Percentiles rank a stretch among this genome's conserved stretches.
These are phyloP conservation scores for Scomber colias DNA, from an alignment of 2,113 vertebrate genomes.

Conservation along the genomic window DNA sequence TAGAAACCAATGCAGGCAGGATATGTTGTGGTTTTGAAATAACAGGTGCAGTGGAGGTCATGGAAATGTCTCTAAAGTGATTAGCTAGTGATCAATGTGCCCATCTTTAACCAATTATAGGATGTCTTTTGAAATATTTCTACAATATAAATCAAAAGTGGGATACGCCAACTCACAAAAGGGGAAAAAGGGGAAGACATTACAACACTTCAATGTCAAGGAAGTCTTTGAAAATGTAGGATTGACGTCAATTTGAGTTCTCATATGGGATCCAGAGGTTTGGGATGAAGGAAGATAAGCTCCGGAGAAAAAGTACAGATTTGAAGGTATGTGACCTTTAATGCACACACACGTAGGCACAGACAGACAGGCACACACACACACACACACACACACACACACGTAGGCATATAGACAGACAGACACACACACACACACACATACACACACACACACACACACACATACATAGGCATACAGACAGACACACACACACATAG, in stretches of 20 bases:
- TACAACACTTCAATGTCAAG: too few relatives aligned
- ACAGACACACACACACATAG: neutral
- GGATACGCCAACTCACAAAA: neutral
- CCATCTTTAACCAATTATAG: too few relatives aligned
- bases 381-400: conserved; percentile 15
- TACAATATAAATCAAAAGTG: too few relatives aligned
- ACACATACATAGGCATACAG: neutral
- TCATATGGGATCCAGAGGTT: conserved; percentile 5
- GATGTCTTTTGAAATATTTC: too few relatives aligned
- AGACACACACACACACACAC: neutral
- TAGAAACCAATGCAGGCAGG: neutral
- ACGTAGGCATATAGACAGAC: neutral
- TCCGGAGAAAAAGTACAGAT: neutral
- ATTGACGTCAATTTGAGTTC: too few relatives aligned
- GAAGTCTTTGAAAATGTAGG: too few relatives aligned
- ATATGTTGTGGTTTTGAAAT: neutral
- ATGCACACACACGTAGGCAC: neutral
- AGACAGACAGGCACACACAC: neutral
- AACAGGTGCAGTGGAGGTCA: neutral
- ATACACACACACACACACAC: neutral
- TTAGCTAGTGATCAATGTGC: neutral
- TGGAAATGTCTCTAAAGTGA: neutral
- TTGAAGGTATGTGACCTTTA: neutral
- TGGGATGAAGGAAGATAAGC: neutral
- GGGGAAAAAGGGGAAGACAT: neutral